phyloP scores from a whole-genome alignment of 2,888 invertebrate species.

The Melanotus villosus region DNA sequence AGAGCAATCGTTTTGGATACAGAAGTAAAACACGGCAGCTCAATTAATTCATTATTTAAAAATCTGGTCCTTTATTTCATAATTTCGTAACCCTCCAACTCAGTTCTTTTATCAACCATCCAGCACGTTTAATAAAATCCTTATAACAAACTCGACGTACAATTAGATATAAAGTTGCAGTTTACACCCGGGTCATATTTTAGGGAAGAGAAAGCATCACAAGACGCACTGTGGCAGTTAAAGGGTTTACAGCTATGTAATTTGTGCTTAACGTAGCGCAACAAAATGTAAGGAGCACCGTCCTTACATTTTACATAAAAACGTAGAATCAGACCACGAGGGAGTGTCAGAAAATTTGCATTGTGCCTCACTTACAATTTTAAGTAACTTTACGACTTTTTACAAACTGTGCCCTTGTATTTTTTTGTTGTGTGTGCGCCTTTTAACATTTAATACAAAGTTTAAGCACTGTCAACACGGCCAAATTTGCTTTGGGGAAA shows the following conservation, averaged over 20 bases:
- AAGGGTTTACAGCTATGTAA: slow-evolving; percentile 13
- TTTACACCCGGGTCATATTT: slow-evolving; percentile 14
- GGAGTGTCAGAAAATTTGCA: neutral
- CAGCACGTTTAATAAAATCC: neutral
- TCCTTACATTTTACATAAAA: slow-evolving; percentile 16
- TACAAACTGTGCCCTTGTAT: too few species aligned
- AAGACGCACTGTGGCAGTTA: slow-evolving; percentile 19
- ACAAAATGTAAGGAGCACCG: neutral
- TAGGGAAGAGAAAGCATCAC: slow-evolving; percentile 11
- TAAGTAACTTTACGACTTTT: too few species aligned
- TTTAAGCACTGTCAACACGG: too few species aligned
- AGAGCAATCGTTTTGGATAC: too few species aligned
- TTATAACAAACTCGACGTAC: neutral
- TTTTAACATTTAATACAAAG: too few species aligned
- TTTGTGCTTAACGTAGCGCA: slow-evolving; percentile 19
- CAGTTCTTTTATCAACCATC: neutral
- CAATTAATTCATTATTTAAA: too few species aligned
- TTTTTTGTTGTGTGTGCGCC: too few species aligned
- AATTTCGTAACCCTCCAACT: too few species aligned
- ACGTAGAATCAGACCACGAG: neutral
- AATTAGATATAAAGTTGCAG: slow-evolving; percentile 5
- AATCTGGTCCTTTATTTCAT: too few species aligned
- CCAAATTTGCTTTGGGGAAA: too few species aligned
- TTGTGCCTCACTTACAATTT: too few species aligned
- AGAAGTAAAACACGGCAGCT: too few species aligned